These are phyloP conservation scores for Heliconius cydno DNA, from an alignment of 2,888 invertebrate species.

Conservation along the genomic window DNA sequence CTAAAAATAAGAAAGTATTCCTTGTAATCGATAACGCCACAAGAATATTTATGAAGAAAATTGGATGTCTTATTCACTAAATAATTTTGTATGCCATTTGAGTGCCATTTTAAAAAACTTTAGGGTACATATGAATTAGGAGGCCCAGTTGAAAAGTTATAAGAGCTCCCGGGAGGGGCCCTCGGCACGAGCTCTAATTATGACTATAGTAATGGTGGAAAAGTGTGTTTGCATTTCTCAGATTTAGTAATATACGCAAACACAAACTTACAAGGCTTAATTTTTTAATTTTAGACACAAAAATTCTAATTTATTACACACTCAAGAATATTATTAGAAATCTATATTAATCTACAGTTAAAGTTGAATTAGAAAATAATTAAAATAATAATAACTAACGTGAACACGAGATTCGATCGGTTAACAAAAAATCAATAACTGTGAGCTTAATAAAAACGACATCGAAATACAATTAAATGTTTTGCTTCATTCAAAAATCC, in stretches of 20 bases:
- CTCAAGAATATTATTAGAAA: background rate
- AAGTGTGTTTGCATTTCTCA: no score
- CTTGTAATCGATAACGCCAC: background rate
- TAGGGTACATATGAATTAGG: no score
- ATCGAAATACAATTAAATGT: constrained; percentile 28
- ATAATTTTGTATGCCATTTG: background rate
- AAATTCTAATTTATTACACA: background rate
- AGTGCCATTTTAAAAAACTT: no score
- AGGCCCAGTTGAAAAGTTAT: no score
- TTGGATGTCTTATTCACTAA: background rate
- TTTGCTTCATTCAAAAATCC: constrained; percentile 28
- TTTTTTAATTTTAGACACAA: background rate
- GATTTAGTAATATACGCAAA: no score
- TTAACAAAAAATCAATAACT: background rate
- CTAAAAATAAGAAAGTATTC: background rate
- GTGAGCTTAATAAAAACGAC: constrained; percentile 9
- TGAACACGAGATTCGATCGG: background rate
- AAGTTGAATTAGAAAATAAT: background rate
- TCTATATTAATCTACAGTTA: background rate
- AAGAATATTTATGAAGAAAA: background rate
- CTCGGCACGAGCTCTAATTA: no score
- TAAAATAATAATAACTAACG: background rate
- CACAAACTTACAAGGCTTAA: no score
- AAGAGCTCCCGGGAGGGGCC: no score
- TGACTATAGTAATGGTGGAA: no score